These are phyloP conservation scores for Apodemus sylvaticus DNA, from an alignment of 2,113 vertebrate genomes.

Conservation along the genomic window DNA sequence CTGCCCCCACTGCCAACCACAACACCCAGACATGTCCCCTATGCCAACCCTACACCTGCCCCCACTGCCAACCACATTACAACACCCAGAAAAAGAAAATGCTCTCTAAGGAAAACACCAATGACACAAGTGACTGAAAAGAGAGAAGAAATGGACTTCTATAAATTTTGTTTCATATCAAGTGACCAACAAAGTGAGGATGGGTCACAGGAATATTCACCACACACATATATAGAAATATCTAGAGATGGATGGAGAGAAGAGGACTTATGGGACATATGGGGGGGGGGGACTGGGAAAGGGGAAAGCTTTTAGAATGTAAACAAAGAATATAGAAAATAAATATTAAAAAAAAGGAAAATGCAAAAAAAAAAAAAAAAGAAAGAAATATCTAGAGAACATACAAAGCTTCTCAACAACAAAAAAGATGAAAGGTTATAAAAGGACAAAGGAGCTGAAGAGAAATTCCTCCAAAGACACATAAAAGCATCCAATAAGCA, in stretches of 20 bases:
- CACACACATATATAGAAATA: not conserved
- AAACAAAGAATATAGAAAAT: no score
- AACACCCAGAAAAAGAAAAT: not conserved
- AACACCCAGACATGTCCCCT: not conserved
- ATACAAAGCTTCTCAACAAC: not conserved
- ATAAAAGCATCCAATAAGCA: not conserved
- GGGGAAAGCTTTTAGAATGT: no score
- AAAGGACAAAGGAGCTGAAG: not conserved
- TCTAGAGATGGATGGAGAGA: no score
- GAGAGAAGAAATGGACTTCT: not conserved
- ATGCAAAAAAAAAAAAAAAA: no score
- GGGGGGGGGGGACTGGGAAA: no score
- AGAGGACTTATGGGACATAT: no score
- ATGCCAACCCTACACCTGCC: not conserved
- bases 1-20: not conserved
- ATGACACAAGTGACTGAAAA: not conserved
- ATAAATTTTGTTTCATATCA: not conserved
- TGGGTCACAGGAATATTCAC: not conserved
- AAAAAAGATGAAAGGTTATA: slow-evolving; percentile 41
- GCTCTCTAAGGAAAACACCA: not conserved
- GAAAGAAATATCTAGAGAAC: not conserved
- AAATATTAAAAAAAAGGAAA: no score
- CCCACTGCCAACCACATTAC: not conserved
- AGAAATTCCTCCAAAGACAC: slow-evolving; percentile 3
- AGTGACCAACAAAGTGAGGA: not conserved